Base-by-base conservation (phyloP, 1,140 invertebrate species). In the Ceratoteleas bidentatus region DNA sequence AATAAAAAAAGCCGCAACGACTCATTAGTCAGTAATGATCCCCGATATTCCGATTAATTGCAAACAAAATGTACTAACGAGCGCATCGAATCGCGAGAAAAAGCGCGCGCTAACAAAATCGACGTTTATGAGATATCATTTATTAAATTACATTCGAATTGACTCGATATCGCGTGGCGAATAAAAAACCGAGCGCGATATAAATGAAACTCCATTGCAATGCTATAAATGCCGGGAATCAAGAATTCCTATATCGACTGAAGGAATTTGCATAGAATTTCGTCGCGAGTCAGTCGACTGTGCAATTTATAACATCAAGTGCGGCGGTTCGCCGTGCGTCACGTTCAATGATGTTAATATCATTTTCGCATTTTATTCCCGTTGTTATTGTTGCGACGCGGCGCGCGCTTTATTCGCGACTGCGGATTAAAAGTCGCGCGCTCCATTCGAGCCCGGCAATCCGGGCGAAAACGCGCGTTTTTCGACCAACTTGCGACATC, bases 211-310 rank as follows among this genome's bases (percentile, higher is more conserved):
- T 72, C 61, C 68, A 66, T 61, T 72, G 49, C 68, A 49, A 79
- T 73, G 68, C 61, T 57, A 73, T 61, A 66, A 56, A 79, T 72
- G 68, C 34, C 16, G 50, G 57, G 76, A 68, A 80, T 79, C 43
- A 43, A 80, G 76, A 73, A 80, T 80, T 73, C 45, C 61, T 73
- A 73, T 70, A 73, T 68, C 69, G 76, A 68, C 61, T 65, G 24
- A 4, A 53, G 61, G 76, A 66, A 80, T 80, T 80, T 80, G 69
- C 56, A 80, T 73, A 68, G 76, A 73, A 80, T 80, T 79, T 73
- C 69, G 62, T 80, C 49, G 68, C 73, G 61, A 68, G 24, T 57
- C 56, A 80, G 49, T 80, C 56, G 43, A 73, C 62, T 62, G 62
- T 73, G 43, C 58, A 73, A 73, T 80, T 47, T 68, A 68, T 80